These are phyloP conservation scores for Copidosoma aretas DNA, from an alignment of 2,888 invertebrate species.

Conservation along the genomic window DNA sequence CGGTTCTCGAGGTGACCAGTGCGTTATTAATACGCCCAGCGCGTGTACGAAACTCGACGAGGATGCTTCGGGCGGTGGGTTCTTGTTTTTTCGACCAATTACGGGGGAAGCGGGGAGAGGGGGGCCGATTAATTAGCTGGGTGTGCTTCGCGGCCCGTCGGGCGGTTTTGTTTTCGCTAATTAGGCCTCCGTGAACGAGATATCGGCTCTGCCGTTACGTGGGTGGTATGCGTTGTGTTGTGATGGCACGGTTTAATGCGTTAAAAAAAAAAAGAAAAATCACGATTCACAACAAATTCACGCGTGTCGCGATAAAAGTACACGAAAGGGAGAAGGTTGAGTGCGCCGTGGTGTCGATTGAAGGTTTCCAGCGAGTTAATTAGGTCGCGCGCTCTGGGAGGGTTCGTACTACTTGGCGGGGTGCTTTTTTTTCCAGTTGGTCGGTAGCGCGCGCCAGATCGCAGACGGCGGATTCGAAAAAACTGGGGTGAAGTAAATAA, in stretches of 20 bases:
- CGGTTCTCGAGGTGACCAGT: slow-evolving; percentile 16
- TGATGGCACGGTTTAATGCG: too few species aligned
- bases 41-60: background rate
- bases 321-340: background rate
- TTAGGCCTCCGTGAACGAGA: background rate
- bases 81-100: slow-evolving; percentile 7
- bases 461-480: background rate
- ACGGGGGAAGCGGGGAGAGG: background rate
- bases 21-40: slow-evolving; percentile 24
- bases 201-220: background rate
- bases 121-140: slow-evolving; percentile 8
- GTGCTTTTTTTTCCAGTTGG: background rate
- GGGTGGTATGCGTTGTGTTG: too few species aligned
- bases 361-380: slow-evolving; percentile 33
- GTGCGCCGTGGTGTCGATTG: slow-evolving; percentile 3
- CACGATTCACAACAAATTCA: too few species aligned
- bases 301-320: too few species aligned
- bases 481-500: background rate
- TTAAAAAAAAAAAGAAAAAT: slow-evolving; percentile 14
- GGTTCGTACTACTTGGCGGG: background rate
- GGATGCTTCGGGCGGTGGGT: background rate
- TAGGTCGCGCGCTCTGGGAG: slow-evolving; percentile 17
- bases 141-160: background rate
- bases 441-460: too few species aligned
- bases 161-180: background rate